Evolutionary conservation across 1,140 invertebrate genomes (phyloP), one percentile per base, ranked within the genome.

Genomic region (Halotydeus destructor): DNA sequence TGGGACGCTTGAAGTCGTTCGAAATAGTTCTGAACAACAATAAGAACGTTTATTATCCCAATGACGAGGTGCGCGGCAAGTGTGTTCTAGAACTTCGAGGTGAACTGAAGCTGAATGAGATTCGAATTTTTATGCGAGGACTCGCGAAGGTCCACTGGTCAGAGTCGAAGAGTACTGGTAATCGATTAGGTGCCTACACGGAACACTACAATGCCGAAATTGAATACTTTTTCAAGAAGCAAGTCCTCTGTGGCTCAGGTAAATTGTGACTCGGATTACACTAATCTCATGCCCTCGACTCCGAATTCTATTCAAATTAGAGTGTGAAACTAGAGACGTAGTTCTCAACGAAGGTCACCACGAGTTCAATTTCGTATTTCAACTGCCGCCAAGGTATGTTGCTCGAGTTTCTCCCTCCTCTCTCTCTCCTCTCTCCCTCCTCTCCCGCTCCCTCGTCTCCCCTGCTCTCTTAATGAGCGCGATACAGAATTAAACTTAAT

Each of bases 81-180:
- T 61, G 61, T 42, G 48, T 63, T n/a, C 55, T 65, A 9, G 62
- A 65, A 45, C 48, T 65, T 34, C 60, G 64, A 50, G 61, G 60
- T 36, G 62, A 63, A 43, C 58, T 65, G 52, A 64, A 62, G 50
- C 60, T 65, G 57, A 54, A 60, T 46, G 54, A 58, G 11, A 44
- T 65, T 22, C 51, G 59, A 48, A 58, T 65, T 41, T 60, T 59
- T 43, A 62, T 65, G 58, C 49, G 61, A 46, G 62, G 63, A 36
- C 57, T 63, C 26, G 62, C 61, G 5, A 64, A 64, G 51, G 63
- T 65, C 9, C 63, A 65, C 44, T 65, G 63, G 63, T 64, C 62
- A 3, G 63, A 65, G 54, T 62, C 62, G 9, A 49, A 60, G 47
- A 63, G 58, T 47, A 62, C 61, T 5, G 62, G 62, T 12, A 63